Evolutionary conservation across 2,113 vertebrate species (phyloP).

Genomic region (Proterorhinus semilunaris): DNA sequence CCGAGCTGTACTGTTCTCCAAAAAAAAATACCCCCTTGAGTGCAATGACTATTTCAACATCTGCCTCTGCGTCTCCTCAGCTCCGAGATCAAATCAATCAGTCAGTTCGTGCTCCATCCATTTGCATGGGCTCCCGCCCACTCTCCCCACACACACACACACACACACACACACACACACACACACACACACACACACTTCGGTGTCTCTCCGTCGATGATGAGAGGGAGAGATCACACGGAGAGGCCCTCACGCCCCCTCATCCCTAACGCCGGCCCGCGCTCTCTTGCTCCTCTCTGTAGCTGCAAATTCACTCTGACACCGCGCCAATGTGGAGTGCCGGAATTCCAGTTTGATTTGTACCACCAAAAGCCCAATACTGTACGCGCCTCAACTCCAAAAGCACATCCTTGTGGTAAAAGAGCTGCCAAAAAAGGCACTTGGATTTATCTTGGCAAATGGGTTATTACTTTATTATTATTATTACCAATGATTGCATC

Average conservation of each 20-base stretch:
- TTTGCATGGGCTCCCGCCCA: constrained; percentile 54
- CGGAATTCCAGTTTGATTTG: constrained; percentile 38
- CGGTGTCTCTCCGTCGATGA: constrained; percentile 27
- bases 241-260: constrained; percentile 60
- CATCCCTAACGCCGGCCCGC: constrained; percentile 49
- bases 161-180: constrained; percentile 35
- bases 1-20: background rate
- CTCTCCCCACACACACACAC: constrained; percentile 26
- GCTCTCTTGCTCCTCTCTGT: constrained; percentile 45
- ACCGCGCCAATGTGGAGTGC: constrained; percentile 31
- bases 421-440: too few relatives aligned
- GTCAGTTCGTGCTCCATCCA: constrained; percentile 36
- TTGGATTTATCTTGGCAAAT: too few relatives aligned
- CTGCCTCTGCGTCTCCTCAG: background rate
- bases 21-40: background rate
- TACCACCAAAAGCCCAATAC: constrained; percentile 28
- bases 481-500: too few relatives aligned
- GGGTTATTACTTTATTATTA: too few relatives aligned
- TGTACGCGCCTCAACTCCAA: background rate
- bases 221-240: constrained; percentile 53
- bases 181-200: constrained; percentile 37
- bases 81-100: constrained; percentile 43
- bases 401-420: too few relatives aligned
- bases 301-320: constrained; percentile 48
- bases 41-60: constrained; percentile 9